phyloP scores from a whole-genome alignment of 2,113 vertebrate genomes.

The Tonatia bakeri region DNA sequence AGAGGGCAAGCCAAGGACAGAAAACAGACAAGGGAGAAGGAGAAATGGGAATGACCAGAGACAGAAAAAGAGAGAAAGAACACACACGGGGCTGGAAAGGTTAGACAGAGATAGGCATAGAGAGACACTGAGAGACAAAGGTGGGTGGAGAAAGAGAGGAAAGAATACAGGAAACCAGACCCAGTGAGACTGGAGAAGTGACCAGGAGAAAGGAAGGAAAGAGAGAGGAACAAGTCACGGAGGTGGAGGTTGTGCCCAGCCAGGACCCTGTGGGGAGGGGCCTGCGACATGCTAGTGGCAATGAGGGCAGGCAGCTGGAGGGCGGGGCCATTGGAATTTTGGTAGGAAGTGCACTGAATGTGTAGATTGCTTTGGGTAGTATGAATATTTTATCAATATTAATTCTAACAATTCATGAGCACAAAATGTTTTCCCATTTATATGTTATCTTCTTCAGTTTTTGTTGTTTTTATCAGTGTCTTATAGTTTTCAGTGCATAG shows the following conservation, averaged over 20 bases:
- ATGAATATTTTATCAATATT: neutral
- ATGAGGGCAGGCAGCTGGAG: neutral
- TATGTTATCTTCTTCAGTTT: neutral
- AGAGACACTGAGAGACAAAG: neutral
- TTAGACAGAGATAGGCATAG: neutral
- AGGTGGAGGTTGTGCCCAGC: neutral
- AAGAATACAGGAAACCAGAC: neutral
- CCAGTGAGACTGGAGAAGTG: neutral
- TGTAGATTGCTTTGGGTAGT: neutral
- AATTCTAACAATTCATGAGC: neutral
- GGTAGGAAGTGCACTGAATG: neutral
- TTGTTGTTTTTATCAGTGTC: neutral
- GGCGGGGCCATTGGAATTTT: neutral
- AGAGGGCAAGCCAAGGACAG: neutral
- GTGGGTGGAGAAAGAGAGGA: neutral
- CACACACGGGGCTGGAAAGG: neutral
- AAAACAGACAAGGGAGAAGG: neutral
- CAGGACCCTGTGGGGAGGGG: too few relatives aligned
- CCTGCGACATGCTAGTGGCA: too few relatives aligned
- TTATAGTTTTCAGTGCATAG: neutral
- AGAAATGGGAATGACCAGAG: neutral
- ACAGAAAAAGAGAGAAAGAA: neutral
- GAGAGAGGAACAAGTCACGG: neutral
- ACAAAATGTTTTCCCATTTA: neutral
- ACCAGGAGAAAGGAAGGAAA: neutral